Evolutionary conservation across 1,140 invertebrate species (phyloP).

Genomic region (Microvelia longipes): DNA sequence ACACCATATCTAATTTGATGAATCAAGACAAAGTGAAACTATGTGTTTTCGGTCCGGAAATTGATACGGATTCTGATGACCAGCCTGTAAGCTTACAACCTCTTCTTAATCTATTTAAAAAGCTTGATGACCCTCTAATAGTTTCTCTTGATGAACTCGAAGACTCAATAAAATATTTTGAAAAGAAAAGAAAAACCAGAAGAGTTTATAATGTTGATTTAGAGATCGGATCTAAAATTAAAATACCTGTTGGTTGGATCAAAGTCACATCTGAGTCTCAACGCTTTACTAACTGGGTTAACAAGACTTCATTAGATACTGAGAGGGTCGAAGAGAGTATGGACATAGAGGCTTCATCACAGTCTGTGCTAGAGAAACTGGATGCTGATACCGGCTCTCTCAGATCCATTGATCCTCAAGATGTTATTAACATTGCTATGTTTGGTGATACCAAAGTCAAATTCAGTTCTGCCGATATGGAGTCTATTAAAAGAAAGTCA

Average conservation of each 20-base stretch:
- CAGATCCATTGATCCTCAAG: neutral
- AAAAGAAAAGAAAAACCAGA: constrained; percentile 10
- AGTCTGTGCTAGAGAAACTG: neutral
- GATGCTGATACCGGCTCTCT: neutral
- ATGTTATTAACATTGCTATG: constrained; percentile 2
- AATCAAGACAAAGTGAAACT: constrained; percentile 6
- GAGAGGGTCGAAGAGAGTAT: neutral
- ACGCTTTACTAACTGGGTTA: neutral
- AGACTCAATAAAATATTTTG: constrained; percentile 11
- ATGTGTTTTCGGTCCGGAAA: constrained; percentile 5
- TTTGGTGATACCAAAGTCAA: constrained; percentile 9
- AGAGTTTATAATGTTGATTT: constrained; percentile 3
- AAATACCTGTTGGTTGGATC: constrained; percentile 11
- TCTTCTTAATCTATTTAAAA: neutral
- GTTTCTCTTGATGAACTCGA: constrained; percentile 9
- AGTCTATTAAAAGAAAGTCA: constrained; percentile 9
- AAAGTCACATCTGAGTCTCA: constrained; percentile 7
- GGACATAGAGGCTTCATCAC: neutral
- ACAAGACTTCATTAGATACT: constrained; percentile 7
- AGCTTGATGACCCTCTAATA: constrained; percentile 3
- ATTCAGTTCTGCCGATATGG: constrained; percentile 12
- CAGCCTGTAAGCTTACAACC: neutral
- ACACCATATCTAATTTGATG: constrained; percentile 3
- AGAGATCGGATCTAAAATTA: constrained; percentile 10
- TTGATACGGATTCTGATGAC: neutral